Percentiles rank a stretch among this genome's conserved stretches.
phyloP scores from a whole-genome alignment of 1,140 invertebrate genomes.

The Brachionus asplanchnoidis region DNA sequence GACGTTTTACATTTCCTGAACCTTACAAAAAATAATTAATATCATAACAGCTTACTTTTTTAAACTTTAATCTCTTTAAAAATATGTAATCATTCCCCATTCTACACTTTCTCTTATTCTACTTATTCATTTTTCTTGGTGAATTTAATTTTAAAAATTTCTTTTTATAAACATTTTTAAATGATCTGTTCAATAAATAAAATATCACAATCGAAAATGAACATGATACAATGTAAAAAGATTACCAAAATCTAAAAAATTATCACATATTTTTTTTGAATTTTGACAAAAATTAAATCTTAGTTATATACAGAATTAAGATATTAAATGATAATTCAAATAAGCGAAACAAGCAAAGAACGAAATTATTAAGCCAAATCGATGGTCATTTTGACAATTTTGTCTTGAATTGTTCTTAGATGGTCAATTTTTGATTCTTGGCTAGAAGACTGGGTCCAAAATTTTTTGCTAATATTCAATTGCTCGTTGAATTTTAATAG shows the following conservation, averaged over 20 bases:
- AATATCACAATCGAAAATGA: neutral
- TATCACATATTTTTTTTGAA: constrained; percentile 13
- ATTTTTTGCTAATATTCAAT: neutral
- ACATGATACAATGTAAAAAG: neutral
- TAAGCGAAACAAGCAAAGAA: neutral
- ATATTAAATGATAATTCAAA: neutral
- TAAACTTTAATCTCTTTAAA: too few species aligned
- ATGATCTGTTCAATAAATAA: neutral
- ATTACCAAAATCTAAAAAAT: neutral
- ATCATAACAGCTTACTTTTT: too few species aligned
- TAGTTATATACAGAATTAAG: neutral
- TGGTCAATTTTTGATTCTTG: neutral
- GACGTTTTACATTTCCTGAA: too few species aligned
- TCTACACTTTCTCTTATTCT: too few species aligned
- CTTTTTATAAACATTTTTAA: neutral
- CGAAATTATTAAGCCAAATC: neutral
- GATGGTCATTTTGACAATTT: neutral
- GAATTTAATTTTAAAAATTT: too few species aligned
- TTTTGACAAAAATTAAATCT: neutral
- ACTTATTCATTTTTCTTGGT: too few species aligned
- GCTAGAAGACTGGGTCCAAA: neutral
- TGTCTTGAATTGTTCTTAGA: neutral
- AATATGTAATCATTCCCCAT: too few species aligned
- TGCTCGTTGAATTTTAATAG: neutral
- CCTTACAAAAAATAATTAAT: too few species aligned